Evolutionary conservation across 1,140 invertebrate species (phyloP).

Genomic region (Panagrolaimus sp.): DNA sequence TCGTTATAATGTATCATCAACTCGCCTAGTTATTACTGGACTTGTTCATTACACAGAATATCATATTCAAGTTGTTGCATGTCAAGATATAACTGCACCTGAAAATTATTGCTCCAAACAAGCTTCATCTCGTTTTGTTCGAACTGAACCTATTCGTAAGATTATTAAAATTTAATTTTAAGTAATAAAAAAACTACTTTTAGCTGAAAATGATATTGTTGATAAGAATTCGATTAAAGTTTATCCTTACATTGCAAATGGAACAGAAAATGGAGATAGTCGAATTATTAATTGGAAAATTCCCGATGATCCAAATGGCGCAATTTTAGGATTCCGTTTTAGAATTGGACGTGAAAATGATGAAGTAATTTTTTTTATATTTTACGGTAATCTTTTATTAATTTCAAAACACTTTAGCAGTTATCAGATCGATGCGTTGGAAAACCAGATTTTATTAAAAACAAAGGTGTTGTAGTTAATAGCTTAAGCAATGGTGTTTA

Average conservation of each 20-base stretch:
- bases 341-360: slow-evolving; percentile 27
- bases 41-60: slow-evolving; percentile 63
- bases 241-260: slow-evolving; percentile 24
- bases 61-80: slow-evolving; percentile 55
- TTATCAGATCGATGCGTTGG: slow-evolving; percentile 30
- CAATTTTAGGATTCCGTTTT: slow-evolving; percentile 39
- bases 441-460: slow-evolving; percentile 24
- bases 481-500: slow-evolving; percentile 76
- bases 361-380: too few relatives aligned
- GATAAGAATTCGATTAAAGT: slow-evolving; percentile 31
- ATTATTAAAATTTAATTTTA: neutral
- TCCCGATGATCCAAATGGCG: slow-evolving; percentile 48
- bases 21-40: slow-evolving; percentile 48
- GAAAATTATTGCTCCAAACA: slow-evolving; percentile 41
- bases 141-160: slow-evolving; percentile 14
- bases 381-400: too few relatives aligned
- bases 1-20: slow-evolving; percentile 43
- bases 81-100: slow-evolving; percentile 35
- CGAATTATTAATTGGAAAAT: slow-evolving; percentile 37
- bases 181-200: slow-evolving; percentile 9
- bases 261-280: slow-evolving; percentile 4
- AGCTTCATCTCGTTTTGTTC: neutral
- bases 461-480: slow-evolving; percentile 39
- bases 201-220: slow-evolving; percentile 45
- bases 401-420: too few relatives aligned